Evolutionary conservation across 2,797 vertebrate species (phyloP).

Genomic region (Microchirus variegatus): DNA sequence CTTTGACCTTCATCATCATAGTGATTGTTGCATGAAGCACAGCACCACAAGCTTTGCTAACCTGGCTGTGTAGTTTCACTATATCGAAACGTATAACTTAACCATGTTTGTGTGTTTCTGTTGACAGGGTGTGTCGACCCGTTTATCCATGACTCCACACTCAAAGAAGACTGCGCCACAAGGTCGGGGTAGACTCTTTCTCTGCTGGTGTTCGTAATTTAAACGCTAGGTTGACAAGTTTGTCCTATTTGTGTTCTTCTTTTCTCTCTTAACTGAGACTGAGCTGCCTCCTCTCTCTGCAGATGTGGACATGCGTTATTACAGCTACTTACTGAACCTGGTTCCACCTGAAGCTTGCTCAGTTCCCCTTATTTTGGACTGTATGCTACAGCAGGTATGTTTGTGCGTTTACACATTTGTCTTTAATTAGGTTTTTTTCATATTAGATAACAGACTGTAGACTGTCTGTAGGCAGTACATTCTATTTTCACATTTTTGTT

Average conservation of each 20-base stretch:
- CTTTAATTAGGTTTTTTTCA: no score
- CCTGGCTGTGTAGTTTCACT: no score
- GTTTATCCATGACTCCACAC: conserved; percentile 7
- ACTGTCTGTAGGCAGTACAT: no score
- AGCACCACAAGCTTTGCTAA: no score
- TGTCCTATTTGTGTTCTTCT: not conserved
- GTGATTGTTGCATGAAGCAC: no score
- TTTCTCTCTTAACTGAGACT: no score
- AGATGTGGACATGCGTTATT: conserved; percentile 86
- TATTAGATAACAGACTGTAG: no score
- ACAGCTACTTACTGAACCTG: conserved; percentile 84
- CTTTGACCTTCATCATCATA: no score
- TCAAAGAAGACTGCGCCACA: conserved; percentile 72
- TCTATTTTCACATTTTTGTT: no score
- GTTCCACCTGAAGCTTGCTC: conserved; percentile 86
- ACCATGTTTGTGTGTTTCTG: conserved; percentile 3
- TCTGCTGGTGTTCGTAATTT: not conserved
- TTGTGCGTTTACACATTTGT: not conserved
- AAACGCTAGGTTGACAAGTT: not conserved
- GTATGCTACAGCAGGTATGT: conserved; percentile 91
- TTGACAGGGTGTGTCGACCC: conserved; percentile 4
- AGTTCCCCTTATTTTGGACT: conserved; percentile 87
- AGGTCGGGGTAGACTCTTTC: conserved; percentile 52
- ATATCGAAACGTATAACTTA: not conserved
- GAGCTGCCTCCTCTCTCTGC: conserved; percentile 35